phyloP scores from a whole-genome alignment of 2,797 vertebrate genomes.

The Hafferia zeledoni region DNA sequence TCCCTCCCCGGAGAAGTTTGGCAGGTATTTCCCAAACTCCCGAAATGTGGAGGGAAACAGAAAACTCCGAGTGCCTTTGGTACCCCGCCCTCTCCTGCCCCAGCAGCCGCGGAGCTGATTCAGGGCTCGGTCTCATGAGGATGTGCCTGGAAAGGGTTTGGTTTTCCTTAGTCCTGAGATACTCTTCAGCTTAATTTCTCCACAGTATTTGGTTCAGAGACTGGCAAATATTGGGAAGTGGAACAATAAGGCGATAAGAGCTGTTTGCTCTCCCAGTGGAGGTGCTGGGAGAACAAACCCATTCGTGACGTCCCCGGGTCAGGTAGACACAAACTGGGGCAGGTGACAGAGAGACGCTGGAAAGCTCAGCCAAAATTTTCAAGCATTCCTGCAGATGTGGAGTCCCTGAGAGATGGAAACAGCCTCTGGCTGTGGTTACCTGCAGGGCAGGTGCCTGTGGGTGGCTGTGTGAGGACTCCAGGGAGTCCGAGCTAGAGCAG shows the following conservation, averaged over 20 bases:
- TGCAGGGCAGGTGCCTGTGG: not conserved
- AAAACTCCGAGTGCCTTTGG: rapidly evolving
- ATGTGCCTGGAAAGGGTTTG: not conserved
- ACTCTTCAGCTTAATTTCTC: rapidly evolving
- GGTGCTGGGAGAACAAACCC: not conserved
- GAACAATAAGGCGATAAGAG: not conserved
- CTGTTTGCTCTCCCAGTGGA: not conserved
- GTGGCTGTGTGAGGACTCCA: not conserved
- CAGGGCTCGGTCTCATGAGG: not conserved
- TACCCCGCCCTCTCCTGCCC: no score
- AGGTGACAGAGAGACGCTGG: not conserved
- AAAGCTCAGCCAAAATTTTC: not conserved
- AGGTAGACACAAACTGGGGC: not conserved
- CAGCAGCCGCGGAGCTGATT: not conserved
- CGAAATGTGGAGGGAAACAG: rapidly evolving
- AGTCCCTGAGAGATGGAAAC: not conserved
- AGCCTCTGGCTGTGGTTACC: not conserved
- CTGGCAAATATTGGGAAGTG: not conserved
- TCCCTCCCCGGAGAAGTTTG: not conserved
- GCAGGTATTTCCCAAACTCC: not conserved
- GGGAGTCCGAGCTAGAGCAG: not conserved
- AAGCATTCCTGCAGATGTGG: rapidly evolving
- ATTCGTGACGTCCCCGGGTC: not conserved
- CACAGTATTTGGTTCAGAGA: not conserved
- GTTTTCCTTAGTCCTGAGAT: not conserved